Evolutionary conservation across 2,888 invertebrate species (phyloP), one percentile per base, ranked within the genome.

Genomic region (Athetis lepigone): DNA sequence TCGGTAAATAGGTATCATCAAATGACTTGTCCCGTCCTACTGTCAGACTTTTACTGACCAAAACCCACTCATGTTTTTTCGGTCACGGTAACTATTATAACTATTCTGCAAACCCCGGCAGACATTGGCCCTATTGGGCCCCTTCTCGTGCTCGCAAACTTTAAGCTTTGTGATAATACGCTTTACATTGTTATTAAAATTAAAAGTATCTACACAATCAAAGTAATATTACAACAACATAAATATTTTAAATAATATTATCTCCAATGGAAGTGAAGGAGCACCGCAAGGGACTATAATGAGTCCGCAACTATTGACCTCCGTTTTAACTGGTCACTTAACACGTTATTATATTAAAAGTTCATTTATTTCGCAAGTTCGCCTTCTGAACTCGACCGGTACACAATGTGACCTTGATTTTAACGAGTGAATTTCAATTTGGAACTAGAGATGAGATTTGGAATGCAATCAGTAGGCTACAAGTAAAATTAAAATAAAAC

Each of bases 361-460:
- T 67, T 64, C 52, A 79, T 67, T 61, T 64, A 60, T 79, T 76
- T 79, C 66, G 59, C 56, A 70, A 79, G 59, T 21, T 50, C 51
- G 43, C 61, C 65, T 60, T 64, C 59, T 67, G 70, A 77, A 60
- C 62, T 64, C 56, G 21, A 55, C 36, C 51, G 71, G 40, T 52
- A 60, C 16, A 60, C 42, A 57, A 64, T 57, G 49, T 18, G 60
- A 23, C 79, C 77, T 77, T 75, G 60, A 40, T 50, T 19, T 62
- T 56, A 60, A 65, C 58, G 50, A 75, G 59, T 62, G 25, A 39
- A 57, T 62, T 62, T 56, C 45, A 58, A 61, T 58, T 40, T 21
- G 18, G 36, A 43, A 46, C 46, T 21, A 46, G 16, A 56, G 50
- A 71, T 60, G 76, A 59, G 50, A 54, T 67, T 43, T 21, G 7